These are phyloP conservation scores for Fukomys damarensis DNA, from an alignment of 2,113 vertebrate genomes.

Conservation along the genomic window DNA sequence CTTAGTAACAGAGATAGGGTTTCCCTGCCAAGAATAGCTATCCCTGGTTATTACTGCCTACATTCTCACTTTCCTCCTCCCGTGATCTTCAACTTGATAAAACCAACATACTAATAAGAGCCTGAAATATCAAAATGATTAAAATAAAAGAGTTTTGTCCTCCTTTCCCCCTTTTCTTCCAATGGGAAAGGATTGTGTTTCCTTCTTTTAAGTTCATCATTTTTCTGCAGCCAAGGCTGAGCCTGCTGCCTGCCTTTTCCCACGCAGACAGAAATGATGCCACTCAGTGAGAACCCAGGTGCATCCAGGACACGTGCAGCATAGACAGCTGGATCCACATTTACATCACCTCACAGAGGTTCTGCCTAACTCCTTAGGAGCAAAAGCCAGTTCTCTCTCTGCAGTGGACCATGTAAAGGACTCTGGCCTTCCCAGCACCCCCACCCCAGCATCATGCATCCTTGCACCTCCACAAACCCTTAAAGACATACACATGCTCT, in stretches of 20 bases:
- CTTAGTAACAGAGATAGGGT: neutral
- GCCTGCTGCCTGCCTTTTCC: neutral
- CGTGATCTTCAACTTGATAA: neutral
- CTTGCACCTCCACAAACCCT: neutral
- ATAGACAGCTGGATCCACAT: conserved; percentile 27
- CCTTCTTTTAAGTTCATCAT: neutral
- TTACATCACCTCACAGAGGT: neutral
- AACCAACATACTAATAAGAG: neutral
- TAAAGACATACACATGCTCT: neutral
- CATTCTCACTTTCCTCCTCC: neutral
- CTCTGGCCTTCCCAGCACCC: neutral
- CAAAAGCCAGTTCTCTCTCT: neutral
- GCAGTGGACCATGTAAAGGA: neutral
- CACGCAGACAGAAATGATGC: conserved; percentile 42
- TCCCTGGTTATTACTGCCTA: neutral
- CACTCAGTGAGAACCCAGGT: conserved; percentile 55
- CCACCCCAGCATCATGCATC: neutral
- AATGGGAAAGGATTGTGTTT: neutral
- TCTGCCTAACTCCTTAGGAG: neutral
- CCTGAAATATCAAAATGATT: neutral
- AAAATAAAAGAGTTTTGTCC: neutral
- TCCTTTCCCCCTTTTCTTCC: neutral
- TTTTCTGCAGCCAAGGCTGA: neutral
- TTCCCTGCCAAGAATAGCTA: neutral
- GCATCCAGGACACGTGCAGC: conserved; percentile 7